Evolutionary conservation across 2,797 vertebrate species (phyloP).

Genomic region (Megalops cyprinoides): DNA sequence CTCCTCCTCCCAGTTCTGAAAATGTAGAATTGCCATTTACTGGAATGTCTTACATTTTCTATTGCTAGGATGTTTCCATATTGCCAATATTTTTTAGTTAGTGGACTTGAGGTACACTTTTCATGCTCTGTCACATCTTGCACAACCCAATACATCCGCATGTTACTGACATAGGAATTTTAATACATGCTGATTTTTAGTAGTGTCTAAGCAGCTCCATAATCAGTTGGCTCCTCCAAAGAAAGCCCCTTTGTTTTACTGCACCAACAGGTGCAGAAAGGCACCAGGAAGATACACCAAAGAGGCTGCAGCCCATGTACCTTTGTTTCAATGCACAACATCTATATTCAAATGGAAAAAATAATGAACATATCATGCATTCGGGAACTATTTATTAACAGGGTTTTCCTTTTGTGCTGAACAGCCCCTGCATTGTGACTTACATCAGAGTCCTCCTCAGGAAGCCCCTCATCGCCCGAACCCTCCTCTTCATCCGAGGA

Average conservation of each 20-base stretch:
- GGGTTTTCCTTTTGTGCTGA: neutral
- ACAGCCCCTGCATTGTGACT: slow-evolving; percentile 61
- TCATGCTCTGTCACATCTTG: neutral
- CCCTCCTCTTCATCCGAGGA: slow-evolving; percentile 89
- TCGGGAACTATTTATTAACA: neutral
- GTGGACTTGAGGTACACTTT: neutral
- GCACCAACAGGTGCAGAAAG: no score
- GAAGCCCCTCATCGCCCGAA: slow-evolving; percentile 86
- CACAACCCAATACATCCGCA: no score
- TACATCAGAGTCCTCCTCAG: slow-evolving; percentile 88
- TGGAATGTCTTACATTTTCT: neutral
- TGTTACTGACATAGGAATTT: neutral
- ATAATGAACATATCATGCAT: no score
- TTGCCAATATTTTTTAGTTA: neutral
- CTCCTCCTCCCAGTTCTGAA: slow-evolving; percentile 90
- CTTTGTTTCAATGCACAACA: no score
- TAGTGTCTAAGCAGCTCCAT: no score
- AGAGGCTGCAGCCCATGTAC: no score
- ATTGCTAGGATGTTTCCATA: neutral
- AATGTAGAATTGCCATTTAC: slow-evolving; percentile 18
- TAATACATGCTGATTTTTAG: neutral
- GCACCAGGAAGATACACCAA: no score
- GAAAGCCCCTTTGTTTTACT: no score
- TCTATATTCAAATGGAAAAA: no score
- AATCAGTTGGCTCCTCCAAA: no score